Percentiles rank a stretch among this genome's conserved stretches.
Evolutionary conservation across 2,113 vertebrate genomes (phyloP).

Genomic region (Hemichromis elongatus): DNA sequence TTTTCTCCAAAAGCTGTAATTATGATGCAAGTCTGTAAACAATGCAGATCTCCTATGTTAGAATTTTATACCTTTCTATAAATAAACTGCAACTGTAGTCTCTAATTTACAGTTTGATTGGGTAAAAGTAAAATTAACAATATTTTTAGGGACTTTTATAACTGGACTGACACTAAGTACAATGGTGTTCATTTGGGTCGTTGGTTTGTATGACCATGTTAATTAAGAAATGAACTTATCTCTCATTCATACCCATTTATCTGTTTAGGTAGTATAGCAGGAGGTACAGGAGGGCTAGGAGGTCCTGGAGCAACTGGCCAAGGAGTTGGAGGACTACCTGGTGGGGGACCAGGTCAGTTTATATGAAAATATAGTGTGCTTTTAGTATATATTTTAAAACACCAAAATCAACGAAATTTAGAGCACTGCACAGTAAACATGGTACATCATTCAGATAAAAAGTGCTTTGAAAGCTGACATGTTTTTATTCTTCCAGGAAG

Average conservation of each 20-base stretch:
- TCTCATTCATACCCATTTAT: background rate
- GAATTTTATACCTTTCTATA: background rate
- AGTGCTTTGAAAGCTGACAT: slow-evolving; percentile 9
- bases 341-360: slow-evolving; percentile 41
- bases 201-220: background rate
- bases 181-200: background rate
- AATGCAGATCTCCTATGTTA: background rate
- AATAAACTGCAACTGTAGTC: background rate
- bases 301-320: slow-evolving; percentile 26
- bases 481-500: slow-evolving; percentile 27
- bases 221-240: background rate
- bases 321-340: slow-evolving; percentile 38
- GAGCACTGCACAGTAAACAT: background rate
- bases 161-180: background rate
- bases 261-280: slow-evolving; percentile 19
- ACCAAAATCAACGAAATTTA: background rate
- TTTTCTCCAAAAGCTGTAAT: background rate
- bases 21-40: background rate
- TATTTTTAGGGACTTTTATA: background rate
- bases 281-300: slow-evolving; percentile 26
- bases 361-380: background rate
- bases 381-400: background rate
- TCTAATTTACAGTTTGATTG: background rate
- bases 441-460: background rate
- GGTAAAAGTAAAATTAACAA: background rate